Percentiles rank a stretch among this genome's conserved stretches.
phyloP scores from a whole-genome alignment of 2,888 invertebrate genomes.

The Pandemis cinnamomeana region DNA sequence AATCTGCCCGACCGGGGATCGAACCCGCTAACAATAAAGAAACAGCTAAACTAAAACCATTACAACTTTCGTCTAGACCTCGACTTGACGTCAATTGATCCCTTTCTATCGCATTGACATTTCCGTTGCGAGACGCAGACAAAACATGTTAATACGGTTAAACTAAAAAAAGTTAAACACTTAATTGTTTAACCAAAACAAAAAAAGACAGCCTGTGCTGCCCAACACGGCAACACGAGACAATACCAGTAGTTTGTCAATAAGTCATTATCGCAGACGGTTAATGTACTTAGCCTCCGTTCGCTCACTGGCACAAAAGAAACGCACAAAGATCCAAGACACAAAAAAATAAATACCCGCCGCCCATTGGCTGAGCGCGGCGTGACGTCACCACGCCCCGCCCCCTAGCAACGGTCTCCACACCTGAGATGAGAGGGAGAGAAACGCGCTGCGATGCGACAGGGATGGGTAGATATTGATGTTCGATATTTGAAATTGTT shows the following conservation, averaged over 20 bases:
- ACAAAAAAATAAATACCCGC: slow-evolving; percentile 68
- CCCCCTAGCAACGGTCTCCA: slow-evolving; percentile 83
- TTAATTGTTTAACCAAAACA: background rate
- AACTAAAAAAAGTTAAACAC: background rate
- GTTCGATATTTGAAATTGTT: slow-evolving; percentile 43
- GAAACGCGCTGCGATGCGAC: slow-evolving; percentile 65
- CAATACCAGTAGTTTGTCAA: slow-evolving; percentile 53
- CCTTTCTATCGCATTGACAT: too few species aligned
- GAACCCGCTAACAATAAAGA: too few species aligned
- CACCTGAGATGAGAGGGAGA: slow-evolving; percentile 78
- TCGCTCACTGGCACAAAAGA: slow-evolving; percentile 72
- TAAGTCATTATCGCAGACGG: slow-evolving; percentile 41
- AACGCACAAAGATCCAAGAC: slow-evolving; percentile 63
- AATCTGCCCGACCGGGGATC: too few species aligned
- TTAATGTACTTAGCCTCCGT: slow-evolving; percentile 49
- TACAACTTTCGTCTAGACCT: too few species aligned
- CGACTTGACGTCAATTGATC: too few species aligned
- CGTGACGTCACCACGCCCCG: slow-evolving; percentile 79
- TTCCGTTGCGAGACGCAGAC: too few species aligned
- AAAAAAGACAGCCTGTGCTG: background rate
- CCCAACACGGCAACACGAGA: slow-evolving; percentile 22
- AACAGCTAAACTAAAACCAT: too few species aligned
- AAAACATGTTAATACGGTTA: too few species aligned
- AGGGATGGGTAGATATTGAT: slow-evolving; percentile 72
- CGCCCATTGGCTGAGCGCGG: slow-evolving; percentile 67